Evolutionary conservation across 2,113 vertebrate genomes (phyloP).

Genomic region (Tenrec ecaudatus): DNA sequence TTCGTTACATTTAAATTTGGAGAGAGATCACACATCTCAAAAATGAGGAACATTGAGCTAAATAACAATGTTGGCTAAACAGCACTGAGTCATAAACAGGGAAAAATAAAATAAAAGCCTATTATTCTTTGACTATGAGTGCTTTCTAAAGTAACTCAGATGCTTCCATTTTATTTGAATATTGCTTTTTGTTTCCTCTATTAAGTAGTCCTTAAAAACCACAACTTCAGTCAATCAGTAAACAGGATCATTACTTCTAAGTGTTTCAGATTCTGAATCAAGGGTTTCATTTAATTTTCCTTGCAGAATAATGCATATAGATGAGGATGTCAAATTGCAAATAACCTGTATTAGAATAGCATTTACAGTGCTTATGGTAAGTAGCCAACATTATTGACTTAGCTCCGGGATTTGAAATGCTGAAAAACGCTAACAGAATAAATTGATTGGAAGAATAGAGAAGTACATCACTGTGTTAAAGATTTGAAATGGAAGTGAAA

Average conservation of each 20-base stretch:
- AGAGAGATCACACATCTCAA: conserved; percentile 63
- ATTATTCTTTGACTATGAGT: conserved; percentile 73
- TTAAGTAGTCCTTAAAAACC: conserved; percentile 86
- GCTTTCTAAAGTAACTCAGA: conserved; percentile 79
- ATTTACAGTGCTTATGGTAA: conserved; percentile 83
- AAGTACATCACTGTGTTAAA: conserved; percentile 79
- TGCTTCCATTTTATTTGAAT: conserved; percentile 79
- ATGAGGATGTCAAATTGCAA: conserved; percentile 88
- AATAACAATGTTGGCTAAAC: conserved; percentile 55
- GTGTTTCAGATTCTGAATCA: conserved; percentile 87
- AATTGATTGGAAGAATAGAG: conserved; percentile 84
- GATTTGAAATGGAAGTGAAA: conserved; percentile 82
- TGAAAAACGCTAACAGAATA: conserved; percentile 86
- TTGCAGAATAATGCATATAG: conserved; percentile 86
- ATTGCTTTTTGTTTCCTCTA: conserved; percentile 84
- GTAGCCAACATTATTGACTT: conserved; percentile 89
- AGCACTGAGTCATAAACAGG: conserved; percentile 69
- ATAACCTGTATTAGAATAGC: conserved; percentile 86
- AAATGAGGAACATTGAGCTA: conserved; percentile 55
- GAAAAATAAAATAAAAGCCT: conserved; percentile 73
- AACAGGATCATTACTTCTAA: conserved; percentile 87
- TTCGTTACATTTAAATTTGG: conserved; percentile 63
- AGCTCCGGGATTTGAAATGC: conserved; percentile 84
- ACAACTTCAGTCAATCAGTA: conserved; percentile 87
- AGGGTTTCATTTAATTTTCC: conserved; percentile 88